Evolutionary conservation across 2,113 vertebrate genomes (phyloP).

Genomic region (Proterorhinus semilunaris): DNA sequence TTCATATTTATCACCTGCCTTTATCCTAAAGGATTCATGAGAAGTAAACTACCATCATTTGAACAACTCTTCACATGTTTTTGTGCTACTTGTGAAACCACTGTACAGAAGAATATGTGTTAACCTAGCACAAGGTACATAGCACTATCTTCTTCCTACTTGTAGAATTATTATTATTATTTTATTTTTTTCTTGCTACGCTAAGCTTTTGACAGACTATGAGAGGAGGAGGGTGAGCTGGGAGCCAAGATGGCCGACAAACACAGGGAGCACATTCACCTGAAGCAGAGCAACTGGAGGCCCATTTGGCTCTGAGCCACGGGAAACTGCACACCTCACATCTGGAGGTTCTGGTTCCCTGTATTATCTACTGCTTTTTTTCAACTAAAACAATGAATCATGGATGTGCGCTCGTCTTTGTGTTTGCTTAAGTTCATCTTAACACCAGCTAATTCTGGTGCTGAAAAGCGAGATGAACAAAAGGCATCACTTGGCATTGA

Average conservation of each 20-base stretch:
- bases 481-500: conserved; percentile 51
- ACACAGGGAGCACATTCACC: conserved; percentile 52
- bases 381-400: neutral
- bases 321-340: conserved; percentile 60
- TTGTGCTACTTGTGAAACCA: neutral
- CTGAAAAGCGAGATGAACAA: conserved; percentile 63
- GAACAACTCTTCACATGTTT: neutral
- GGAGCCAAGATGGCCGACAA: conserved; percentile 62
- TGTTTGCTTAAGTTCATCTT: conserved; percentile 40
- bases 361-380: conserved; percentile 5
- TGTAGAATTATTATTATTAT: neutral
- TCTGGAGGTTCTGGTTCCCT: conserved; percentile 62
- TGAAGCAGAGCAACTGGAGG: conserved; percentile 61
- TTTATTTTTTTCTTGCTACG: conserved; percentile 43
- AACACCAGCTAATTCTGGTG: conserved; percentile 66
- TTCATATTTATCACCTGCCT: neutral
- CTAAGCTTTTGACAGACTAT: conserved; percentile 57
- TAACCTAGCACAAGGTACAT: neutral
- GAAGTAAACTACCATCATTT: neutral
- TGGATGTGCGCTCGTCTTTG: neutral
- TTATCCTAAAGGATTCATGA: neutral
- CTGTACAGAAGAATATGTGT: neutral
- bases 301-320: conserved; percentile 63
- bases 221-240: conserved; percentile 54
- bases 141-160: neutral